A percentile compares a stretch with the other conserved stretches of the same genome.
Conservation (phyloP, 2,797 vertebrate species). For the Todus mexicanus region DNA sequence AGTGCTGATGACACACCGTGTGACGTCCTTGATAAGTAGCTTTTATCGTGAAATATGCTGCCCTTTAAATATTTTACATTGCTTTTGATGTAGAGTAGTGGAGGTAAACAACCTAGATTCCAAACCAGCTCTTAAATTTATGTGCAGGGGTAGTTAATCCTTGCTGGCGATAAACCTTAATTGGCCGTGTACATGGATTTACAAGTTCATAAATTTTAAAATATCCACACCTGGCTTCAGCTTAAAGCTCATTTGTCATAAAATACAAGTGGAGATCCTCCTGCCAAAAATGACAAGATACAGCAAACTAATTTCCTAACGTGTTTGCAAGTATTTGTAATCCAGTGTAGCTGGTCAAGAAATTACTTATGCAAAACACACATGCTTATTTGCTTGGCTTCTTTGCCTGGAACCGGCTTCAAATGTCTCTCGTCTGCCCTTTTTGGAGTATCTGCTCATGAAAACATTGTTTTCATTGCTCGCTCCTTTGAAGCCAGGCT, state of each 20-base stretch:
- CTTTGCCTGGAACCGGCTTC: conserved; percentile 4
- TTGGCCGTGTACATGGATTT: conserved; percentile 34
- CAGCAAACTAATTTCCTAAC: not conserved
- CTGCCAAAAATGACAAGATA: conserved; percentile 5
- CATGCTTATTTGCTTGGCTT: not conserved
- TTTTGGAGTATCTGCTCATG: conserved; percentile 21
- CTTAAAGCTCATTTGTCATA: conserved; percentile 38
- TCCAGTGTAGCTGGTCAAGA: not conserved
- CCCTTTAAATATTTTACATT: conserved; percentile 36
- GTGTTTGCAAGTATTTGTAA: conserved; percentile 13
- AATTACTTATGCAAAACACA: not conserved
- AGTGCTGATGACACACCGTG: not conserved
- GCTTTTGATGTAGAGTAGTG: conserved; percentile 2
- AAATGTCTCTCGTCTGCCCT: not conserved
- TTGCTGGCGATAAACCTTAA: conserved; percentile 39
- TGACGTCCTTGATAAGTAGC: not conserved
- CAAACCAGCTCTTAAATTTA: conserved; percentile 3
- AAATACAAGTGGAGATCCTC: conserved; percentile 26
- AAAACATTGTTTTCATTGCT: conserved; percentile 24
- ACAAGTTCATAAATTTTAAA: conserved; percentile 66
- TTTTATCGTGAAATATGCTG: conserved; percentile 40
- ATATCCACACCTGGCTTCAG: conserved; percentile 41
- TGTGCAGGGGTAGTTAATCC: conserved; percentile 26
- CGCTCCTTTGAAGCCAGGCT: conserved; percentile 8
- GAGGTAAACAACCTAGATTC: conserved; percentile 45